Conservation (phyloP, 2,888 invertebrate genomes). For the Anaspis maculata region DNA sequence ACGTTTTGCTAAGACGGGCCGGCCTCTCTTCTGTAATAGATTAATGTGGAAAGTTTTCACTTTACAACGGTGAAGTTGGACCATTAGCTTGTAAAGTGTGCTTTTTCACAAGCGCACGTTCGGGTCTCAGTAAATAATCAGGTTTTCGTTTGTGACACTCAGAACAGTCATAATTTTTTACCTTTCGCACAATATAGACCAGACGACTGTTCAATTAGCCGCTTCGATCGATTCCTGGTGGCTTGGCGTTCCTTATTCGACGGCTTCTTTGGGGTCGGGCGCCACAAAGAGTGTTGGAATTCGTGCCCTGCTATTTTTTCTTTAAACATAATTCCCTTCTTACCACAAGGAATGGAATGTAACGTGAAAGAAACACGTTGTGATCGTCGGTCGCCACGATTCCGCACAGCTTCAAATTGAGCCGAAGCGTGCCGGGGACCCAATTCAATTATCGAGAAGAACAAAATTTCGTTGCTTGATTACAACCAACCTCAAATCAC, state of each 20-base stretch:
- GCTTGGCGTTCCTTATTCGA: slow-evolving; percentile 3
- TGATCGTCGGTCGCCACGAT: slow-evolving; percentile 7
- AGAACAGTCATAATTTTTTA: slow-evolving; percentile 16
- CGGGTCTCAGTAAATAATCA: slow-evolving; percentile 21
- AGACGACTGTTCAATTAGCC: slow-evolving; percentile 14
- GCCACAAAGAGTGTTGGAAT: slow-evolving; percentile 1
- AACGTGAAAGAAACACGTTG: slow-evolving; percentile 9
- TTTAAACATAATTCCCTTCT: slow-evolving; percentile 10
- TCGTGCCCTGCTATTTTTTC: slow-evolving; percentile 4
- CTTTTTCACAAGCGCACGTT: slow-evolving; percentile 26
- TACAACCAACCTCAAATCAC: no score
- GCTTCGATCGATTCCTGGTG: slow-evolving; percentile 9
- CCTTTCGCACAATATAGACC: slow-evolving; percentile 11
- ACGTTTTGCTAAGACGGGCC: slow-evolving; percentile 20
- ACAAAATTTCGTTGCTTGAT: no score
- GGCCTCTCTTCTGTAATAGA: slow-evolving; percentile 32
- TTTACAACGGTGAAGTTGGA: slow-evolving; percentile 32
- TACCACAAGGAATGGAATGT: slow-evolving; percentile 3
- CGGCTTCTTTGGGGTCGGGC: background rate
- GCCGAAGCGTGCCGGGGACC: slow-evolving; percentile 9
- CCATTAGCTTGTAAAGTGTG: slow-evolving; percentile 30
- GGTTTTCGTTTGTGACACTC: slow-evolving; percentile 21
- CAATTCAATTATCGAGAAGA: slow-evolving; percentile 14
- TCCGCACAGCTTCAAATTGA: slow-evolving; percentile 7
- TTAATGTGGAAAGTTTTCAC: slow-evolving; percentile 35